Base-by-base conservation (phyloP, 2,888 invertebrate species). In the Resseliella maxima region DNA sequence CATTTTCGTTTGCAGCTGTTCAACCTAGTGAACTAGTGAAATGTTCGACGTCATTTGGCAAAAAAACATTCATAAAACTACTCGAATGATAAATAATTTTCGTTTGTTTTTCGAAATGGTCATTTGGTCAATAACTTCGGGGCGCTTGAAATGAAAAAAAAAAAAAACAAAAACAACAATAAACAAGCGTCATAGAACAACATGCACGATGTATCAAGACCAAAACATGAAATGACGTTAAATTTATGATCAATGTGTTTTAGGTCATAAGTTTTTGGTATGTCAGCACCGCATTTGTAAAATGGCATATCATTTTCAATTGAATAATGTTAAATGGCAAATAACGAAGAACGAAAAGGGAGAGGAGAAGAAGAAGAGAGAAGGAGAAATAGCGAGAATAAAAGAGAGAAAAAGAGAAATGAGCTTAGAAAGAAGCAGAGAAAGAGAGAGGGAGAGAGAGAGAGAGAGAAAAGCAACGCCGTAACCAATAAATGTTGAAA, bases 231-330 rank as follows among this genome's bases (percentile, higher is more conserved):
- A 72, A 31, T 0, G 72, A 72, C 72, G 12, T 12, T 72, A 72
- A 59, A 72, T 72, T 72, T 72, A 72, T 72, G 72, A 72, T 72
- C 72, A 31, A 72, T n/a, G n/a, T 72, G 72, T 72, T 72, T 72
- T 31, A 31, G 72, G 72, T 72, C 72, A 72, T 72, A 72, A 72
- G 72, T 72, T 72, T 50, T 72, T 18, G 72, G 72, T 31, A 35
- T 72, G 31, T 72, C 72, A 72, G 72, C 72, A 31, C 72, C 10
- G 18, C 27, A n/a, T n/a, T n/a, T 15, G 31, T 72, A 72, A 72
- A 31, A 72, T 72, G 72, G 72, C 27, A 72, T 72, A 72, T 72
- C 72, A 35, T 12, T 72, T 72, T 72, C 72, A 72, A 31, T 72
- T 72, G 72, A 24, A 24, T 59, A 59, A 59, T 27, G 12, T 72